Base-by-base conservation (phyloP, 2,797 vertebrate genomes). In the Nannoperca obscura region DNA sequence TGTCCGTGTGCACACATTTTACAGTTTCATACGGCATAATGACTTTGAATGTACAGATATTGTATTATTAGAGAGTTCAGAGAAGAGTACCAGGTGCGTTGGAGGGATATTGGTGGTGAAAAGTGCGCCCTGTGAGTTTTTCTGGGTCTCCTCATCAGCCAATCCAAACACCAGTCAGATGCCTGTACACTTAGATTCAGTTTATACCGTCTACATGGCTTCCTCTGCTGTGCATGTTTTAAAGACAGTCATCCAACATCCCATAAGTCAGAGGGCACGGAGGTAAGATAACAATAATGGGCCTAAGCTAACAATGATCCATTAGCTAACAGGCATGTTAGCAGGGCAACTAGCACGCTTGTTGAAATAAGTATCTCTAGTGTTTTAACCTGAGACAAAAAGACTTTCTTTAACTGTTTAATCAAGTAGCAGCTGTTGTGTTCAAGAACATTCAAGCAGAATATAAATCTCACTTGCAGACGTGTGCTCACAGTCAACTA, bases 181-280 rank as follows among this genome's bases (percentile, higher is more conserved):
- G 64, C 63, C 0, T 30, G 24, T 60, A 67, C 57, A 49, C 22
- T 57, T 85, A 82, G 80, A 86, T 72, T 71, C 19, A 50, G 69
- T 74, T 88, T 84, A 82, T 75, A 74, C 74, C 70, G 78, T 59
- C 49, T 53, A n/a, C 15, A 19, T 53, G 47, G 70, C 36, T 36
- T 9, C 36, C 36, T 36, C 36, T 36, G 36, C 36, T 36, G 36
- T 36, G 8, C 8, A 27, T 27, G 24, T 27, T 36, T 36, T 36
- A 36, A 2, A 36, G 8, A 9, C 17, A 4, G 47, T n/a, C 47
- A 49, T n/a, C 47, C 19, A 40, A 5, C 20, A n/a, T 20, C 34
- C 12, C 14, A 49, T 49, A 49, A 11, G 17, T 36, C 1, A 0
- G 36, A 63, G 11, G 17, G 17, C 19, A 20, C 8, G 49, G 12